A percentile compares a stretch with the other conserved stretches of the same genome.
These are phyloP conservation scores for Charaxes varanes DNA, from an alignment of 1,140 invertebrate species.

Conservation along the genomic window DNA sequence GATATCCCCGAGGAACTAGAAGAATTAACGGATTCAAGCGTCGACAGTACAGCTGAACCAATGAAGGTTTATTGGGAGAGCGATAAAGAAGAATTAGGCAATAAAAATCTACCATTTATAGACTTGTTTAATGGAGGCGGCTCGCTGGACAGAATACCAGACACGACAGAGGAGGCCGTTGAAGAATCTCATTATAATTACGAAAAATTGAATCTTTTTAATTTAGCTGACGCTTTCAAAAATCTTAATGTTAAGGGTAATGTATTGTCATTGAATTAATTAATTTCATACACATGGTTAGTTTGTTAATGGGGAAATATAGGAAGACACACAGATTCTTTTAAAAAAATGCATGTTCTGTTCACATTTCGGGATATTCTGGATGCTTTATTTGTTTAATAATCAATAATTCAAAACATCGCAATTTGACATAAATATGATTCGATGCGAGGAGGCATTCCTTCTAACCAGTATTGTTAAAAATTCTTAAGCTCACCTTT, in stretches of 20 bases:
- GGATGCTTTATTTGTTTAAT: neutral
- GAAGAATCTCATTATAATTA: slow-evolving; percentile 65
- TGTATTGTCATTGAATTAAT: slow-evolving; percentile 45
- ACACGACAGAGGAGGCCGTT: slow-evolving; percentile 47
- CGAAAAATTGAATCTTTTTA: slow-evolving; percentile 37
- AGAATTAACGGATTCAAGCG: slow-evolving; percentile 20
- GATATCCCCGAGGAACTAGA: slow-evolving; percentile 37
- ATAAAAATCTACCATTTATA: slow-evolving; percentile 50
- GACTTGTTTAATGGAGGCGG: slow-evolving; percentile 50
- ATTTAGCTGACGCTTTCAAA: slow-evolving; percentile 48
- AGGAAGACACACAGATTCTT: slow-evolving; percentile 64
- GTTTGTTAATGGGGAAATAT: slow-evolving; percentile 27
- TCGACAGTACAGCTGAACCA: slow-evolving; percentile 41
- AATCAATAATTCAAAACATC: neutral
- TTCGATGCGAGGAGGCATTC: no score
- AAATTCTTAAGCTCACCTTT: no score
- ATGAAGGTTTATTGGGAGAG: slow-evolving; percentile 65
- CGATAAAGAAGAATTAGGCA: slow-evolving; percentile 41
- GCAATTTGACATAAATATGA: no score
- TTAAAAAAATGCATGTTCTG: slow-evolving; percentile 43
- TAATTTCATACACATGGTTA: slow-evolving; percentile 26
- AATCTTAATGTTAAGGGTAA: slow-evolving; percentile 53
- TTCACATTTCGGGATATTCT: slow-evolving; percentile 8
- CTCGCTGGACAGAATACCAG: slow-evolving; percentile 56
- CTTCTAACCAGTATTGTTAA: no score